Base-by-base conservation (phyloP, 2,797 vertebrate genomes). In the Malacoraja senta region DNA sequence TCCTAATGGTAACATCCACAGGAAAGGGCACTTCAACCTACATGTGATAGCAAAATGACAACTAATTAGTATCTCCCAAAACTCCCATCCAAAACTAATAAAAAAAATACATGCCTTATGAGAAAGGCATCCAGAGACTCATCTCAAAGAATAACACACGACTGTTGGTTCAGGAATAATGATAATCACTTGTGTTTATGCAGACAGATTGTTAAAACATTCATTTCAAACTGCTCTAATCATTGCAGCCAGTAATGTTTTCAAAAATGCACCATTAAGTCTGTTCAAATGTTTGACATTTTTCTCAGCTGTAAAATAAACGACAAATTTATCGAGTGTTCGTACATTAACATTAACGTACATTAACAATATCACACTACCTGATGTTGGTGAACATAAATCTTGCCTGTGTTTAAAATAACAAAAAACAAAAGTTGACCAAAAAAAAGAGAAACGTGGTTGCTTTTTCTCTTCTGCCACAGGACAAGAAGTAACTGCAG, bases 101-200 rank as follows among this genome's bases (percentile, higher is more conserved):
- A 94, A 94, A 53, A 94, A 93, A n/a, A n/a, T n/a, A 93, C 95
- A 94, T 93, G 94, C 95, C 94, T 94, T 94, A 94, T 38, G 94
- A 94, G 71, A 94, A 94, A 68, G 0, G 94, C 94, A 94, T 94
- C 93, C 94, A 95, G 93, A 92, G 76, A 94, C 93, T 93, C 38
- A 80, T 93, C 93, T 95, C 93, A 93, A 95, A 95, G 94, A 95
- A 94, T 93, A 94, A 94, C 93, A 93, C 77, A 94, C 79, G 94
- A 95, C 93, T 94, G 93, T 95, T 96, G 95, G 91, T 94, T 90
- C 93, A 94, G 58, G 95, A 95, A 94, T 95, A 94, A 96, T 95
- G 96, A 93, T 93, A 95, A 94, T 93, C 93, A 74, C 93, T 83
- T n/a, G 91, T 94, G 15, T 94, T 94, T 95, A 79, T 93, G 93